These are phyloP conservation scores for Falco biarmicus DNA, from an alignment of 2,797 vertebrate species.

Conservation along the genomic window DNA sequence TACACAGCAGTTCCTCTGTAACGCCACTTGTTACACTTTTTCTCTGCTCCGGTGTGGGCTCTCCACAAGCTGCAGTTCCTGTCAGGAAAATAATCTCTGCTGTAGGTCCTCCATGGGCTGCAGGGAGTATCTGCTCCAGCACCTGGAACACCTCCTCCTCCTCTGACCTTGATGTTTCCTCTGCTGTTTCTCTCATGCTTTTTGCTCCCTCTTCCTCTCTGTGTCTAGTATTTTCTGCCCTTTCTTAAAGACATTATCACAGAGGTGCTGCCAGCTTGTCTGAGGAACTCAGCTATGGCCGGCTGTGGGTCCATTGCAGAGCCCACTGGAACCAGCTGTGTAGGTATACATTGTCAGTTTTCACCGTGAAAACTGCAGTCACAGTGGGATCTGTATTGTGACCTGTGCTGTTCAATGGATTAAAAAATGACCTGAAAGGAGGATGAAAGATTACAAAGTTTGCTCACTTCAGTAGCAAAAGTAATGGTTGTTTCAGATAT, in stretches of 20 bases:
- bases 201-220: background rate
- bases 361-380: background rate
- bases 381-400: background rate
- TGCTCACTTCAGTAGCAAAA: background rate
- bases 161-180: background rate
- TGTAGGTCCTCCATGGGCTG: background rate
- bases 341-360: background rate
- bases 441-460: background rate
- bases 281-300: background rate
- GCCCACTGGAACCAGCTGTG: background rate
- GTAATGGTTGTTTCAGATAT: background rate
- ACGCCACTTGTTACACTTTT: background rate
- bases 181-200: background rate
- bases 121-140: background rate
- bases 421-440: background rate
- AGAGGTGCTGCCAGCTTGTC: background rate
- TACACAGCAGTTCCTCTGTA: background rate
- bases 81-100: background rate
- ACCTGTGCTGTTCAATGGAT: background rate
- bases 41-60: background rate
- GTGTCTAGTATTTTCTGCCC: background rate
- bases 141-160: background rate
- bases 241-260: background rate
- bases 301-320: background rate
- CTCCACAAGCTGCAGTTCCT: background rate